Evolutionary conservation across 2,797 vertebrate genomes (phyloP), one percentile per base, ranked within the genome.

Genomic region (Cossypha heuglini): DNA sequence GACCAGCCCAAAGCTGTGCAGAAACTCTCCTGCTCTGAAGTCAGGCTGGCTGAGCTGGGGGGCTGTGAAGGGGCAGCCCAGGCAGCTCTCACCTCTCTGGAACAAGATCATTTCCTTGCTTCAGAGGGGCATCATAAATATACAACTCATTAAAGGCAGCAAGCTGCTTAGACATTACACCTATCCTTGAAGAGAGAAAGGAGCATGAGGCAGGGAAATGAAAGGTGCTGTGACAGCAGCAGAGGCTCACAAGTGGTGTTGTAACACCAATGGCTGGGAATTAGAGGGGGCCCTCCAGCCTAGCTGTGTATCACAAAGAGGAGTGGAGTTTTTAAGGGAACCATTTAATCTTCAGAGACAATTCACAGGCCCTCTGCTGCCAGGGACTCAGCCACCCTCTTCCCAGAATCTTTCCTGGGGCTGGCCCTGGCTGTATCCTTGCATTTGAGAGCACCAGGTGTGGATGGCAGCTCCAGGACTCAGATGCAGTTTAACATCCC

Each of bases 61-160:
- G 25, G 38, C 42, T 57, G 26, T 11, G 40, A 37, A 45, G 55
- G 46, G 40, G 5, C 46, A 57, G 18, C 37, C 21, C 0, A 1
- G 28, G 14, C 3, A 52, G 19, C 17, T 63, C 68, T 25, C 45
- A 33, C 20, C 40, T 1, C 0, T 14, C 6, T 35, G 29, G 43
- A 88, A 28, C 0, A 11, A 37, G 40, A 46, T 42, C 0, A 17
- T 9, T 59, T 33, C 35, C 35, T 80, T 0, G 0, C 7, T 84
- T 74, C 38, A 31, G 22, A 38, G 43, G 21, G 25, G 5, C 4
- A 1, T 61, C 19, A 14, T 13, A 45, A 72, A 79, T 14, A 46
- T 3, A 19, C 45, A 88, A 6, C 17, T 10, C 11, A 12, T 46
- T 45, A 21, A 51, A 86, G 33, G 33, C 8, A 69, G 11, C 16